These are phyloP conservation scores for Drosophila mayri DNA, from an alignment of 1,140 invertebrate genomes.

Conservation along the genomic window DNA sequence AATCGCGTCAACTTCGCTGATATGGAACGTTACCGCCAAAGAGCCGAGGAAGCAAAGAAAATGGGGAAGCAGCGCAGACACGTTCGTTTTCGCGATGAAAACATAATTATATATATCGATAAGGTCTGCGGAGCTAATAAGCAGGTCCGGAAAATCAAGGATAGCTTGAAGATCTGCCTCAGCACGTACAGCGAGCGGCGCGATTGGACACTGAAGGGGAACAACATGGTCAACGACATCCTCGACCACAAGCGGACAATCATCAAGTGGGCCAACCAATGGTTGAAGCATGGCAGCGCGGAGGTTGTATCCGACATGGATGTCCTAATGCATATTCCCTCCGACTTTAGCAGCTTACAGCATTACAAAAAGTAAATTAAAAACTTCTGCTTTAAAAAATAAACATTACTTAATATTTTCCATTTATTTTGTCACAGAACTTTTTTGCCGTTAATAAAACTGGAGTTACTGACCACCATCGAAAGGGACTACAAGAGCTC, in stretches of 20 bases:
- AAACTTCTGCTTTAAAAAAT: not conserved
- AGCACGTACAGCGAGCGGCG: constrained; percentile 54
- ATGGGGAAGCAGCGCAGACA: constrained; percentile 7
- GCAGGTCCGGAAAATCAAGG: constrained; percentile 31
- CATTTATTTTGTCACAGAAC: constrained; percentile 39
- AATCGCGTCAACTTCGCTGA: constrained; percentile 72
- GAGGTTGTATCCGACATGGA: constrained; percentile 51
- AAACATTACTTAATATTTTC: not conserved
- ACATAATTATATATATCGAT: constrained; percentile 36
- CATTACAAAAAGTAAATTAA: constrained; percentile 68
- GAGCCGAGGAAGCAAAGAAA: constrained; percentile 21
- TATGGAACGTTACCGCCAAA: constrained; percentile 47
- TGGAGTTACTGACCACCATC: constrained; percentile 66
- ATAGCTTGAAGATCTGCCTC: constrained; percentile 37
- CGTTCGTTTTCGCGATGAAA: constrained; percentile 42
- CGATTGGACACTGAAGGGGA: constrained; percentile 21
- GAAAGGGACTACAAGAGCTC: constrained; percentile 53
- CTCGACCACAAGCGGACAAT: constrained; percentile 57
- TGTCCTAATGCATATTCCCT: constrained; percentile 58
- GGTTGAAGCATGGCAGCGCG: constrained; percentile 50
- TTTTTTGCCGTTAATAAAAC: constrained; percentile 70
- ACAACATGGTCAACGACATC: constrained; percentile 41
- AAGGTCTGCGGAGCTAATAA: constrained; percentile 4
- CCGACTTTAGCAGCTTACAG: constrained; percentile 54
- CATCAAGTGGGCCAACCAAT: constrained; percentile 69